Evolutionary conservation across 1,140 invertebrate species (phyloP), one percentile per base, ranked within the genome.

Genomic region (Rhynchophorus ferrugineus): DNA sequence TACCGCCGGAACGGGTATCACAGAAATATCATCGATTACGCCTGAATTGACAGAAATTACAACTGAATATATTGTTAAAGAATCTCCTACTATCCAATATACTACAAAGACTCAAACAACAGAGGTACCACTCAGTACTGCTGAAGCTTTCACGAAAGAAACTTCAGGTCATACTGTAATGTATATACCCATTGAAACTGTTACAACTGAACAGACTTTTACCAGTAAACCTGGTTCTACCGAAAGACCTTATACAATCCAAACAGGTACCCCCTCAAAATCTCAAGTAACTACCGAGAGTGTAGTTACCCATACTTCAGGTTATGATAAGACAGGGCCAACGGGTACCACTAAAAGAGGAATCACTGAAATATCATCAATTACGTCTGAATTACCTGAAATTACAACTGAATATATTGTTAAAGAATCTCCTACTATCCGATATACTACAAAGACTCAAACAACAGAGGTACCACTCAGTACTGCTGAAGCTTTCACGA

Each of bases 391-490:
- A n/a, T n/a, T n/a, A n/a, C n/a, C n/a, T n/a, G n/a, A n/a, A n/a
- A n/a, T n/a, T n/a, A n/a, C n/a, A n/a, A n/a, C n/a, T n/a, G n/a
- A n/a, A n/a, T n/a, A n/a, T n/a, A n/a, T n/a, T n/a, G n/a, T n/a
- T n/a, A n/a, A n/a, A n/a, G n/a, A n/a, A n/a, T n/a, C n/a, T n/a
- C n/a, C n/a, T n/a, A n/a, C n/a, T n/a, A n/a, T n/a, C n/a, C n/a
- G n/a, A n/a, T n/a, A n/a, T n/a, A 33, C 36, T 53, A 22, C 29
- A 5, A 41, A 20, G 24, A 34, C 29, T 46, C 24, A 34, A 35
- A 53, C 18, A 20, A 53, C 50, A 8, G 37, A 49, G 20, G 51
- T 47, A 46, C 52, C 19, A 56, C 45, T 20, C n/a, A 16, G 35
- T 9, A n/a, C 35, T n/a, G 17, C 35, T 5, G 35, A 13, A 37